Evolutionary conservation across 2,113 vertebrate species (phyloP).

Genomic region (Scopus umbretta): DNA sequence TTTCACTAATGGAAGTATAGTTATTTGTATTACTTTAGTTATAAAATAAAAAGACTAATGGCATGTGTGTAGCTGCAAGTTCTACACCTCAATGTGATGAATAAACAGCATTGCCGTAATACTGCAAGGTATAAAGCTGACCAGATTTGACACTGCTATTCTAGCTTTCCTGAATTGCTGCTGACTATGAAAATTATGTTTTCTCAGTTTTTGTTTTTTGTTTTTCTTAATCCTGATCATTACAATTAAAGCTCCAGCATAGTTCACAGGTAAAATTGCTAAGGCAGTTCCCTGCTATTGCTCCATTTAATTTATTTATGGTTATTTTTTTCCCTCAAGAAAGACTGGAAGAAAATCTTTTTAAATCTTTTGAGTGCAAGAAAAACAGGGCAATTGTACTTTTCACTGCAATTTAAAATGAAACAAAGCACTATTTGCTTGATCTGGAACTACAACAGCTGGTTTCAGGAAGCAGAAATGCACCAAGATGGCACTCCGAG

Average conservation of each 20-base stretch:
- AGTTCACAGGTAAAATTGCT: neutral
- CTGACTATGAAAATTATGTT: neutral
- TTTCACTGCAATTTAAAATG: neutral
- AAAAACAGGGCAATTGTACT: neutral
- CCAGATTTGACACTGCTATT: neutral
- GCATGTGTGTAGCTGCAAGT: neutral
- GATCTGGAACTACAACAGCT: neutral
- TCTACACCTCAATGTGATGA: neutral
- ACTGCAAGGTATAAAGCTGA: neutral
- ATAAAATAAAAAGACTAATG: too few relatives aligned
- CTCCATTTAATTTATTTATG: neutral
- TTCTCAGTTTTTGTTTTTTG: neutral
- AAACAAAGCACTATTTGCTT: neutral
- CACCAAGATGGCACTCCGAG: accelerated
- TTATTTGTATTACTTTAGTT: neutral
- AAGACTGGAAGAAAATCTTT: neutral
- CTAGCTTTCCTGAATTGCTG: neutral
- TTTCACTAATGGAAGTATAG: neutral
- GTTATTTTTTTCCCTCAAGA: neutral
- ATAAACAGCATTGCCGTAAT: neutral
- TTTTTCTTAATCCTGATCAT: neutral
- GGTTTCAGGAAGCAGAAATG: neutral
- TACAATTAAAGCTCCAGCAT: neutral
- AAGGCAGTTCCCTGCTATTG: neutral
- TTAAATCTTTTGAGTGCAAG: neutral